Base-by-base conservation (phyloP, 35 echinoderm and acorn worm species). In the Heliocidaris erythrogramma region DNA sequence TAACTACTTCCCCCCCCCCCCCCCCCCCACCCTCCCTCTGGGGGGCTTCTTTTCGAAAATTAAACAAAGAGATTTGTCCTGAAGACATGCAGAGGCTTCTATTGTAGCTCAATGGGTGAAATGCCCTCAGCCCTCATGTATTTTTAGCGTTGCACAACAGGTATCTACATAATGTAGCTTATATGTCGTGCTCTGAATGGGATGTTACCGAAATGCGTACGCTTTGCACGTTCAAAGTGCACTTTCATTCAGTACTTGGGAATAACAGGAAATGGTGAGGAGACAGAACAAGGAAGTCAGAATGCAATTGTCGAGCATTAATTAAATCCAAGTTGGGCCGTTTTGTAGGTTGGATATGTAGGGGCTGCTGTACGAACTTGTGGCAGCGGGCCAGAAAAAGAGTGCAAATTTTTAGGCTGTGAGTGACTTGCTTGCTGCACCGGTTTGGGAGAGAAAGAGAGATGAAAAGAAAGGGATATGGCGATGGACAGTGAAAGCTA, bases 211-310 rank as follows among this genome's bases (percentile, higher is more conserved):
- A 56, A n/a, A 78, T n/a, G 65, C 8, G 21, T 78, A 78, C 65
- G 21, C 65, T 18, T 78, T 24, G 21, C 65, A 78, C 65, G 65
- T 78, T 24, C 17, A 78, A 78, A 78, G 18, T 78, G 65, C 65
- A 78, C 65, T 78, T 78, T 78, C 65, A 78, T 78, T 78, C 65
- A 78, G 27, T 78, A 5, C 31, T 48, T 89, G 31, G 31, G 87
- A 89, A 89, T 89, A 89, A 89, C 87, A 89, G 87, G 87, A 89
- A 89, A 89, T 48, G 18, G 87, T 17, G 24, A 32, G 87, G 87
- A 89, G 87, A 89, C 87, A 89, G 87, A 47, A 89, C 87, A 89
- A 89, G 87, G 87, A 89, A 89, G 87, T 78, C 31, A 89, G 87
- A 89, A 89, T 89, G 87, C 14, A 89, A 89, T 89, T 89, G 87